Evolutionary conservation across 2,113 vertebrate species (phyloP).

Genomic region (Callocephalon fimbriatum): DNA sequence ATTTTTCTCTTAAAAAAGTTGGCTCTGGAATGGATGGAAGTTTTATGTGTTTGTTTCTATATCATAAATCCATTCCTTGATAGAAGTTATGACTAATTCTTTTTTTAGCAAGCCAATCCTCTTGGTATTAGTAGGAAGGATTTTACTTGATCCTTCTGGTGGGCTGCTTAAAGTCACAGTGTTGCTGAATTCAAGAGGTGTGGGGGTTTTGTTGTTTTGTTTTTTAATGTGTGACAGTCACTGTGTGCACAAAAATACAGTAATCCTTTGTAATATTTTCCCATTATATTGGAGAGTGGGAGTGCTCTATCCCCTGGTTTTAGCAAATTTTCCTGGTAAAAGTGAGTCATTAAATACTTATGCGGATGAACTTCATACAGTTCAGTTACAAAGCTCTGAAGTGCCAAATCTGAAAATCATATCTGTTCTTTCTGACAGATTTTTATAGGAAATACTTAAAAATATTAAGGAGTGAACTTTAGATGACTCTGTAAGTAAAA

Average conservation of each 20-base stretch:
- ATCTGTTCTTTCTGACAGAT: not conserved
- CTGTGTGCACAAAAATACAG: too few relatives aligned
- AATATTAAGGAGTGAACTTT: not conserved
- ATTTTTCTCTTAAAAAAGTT: not conserved
- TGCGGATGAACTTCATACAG: not conserved
- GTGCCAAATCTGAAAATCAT: not conserved
- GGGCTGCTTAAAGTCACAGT: not conserved
- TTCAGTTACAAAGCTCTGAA: not conserved
- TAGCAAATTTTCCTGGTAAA: not conserved
- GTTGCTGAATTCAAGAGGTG: not conserved
- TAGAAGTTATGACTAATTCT: not conserved
- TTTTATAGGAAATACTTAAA: not conserved
- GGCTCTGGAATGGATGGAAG: not conserved
- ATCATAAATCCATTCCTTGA: not conserved
- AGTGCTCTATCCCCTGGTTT: rapidly evolving
- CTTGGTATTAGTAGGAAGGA: not conserved
- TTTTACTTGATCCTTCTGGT: not conserved
- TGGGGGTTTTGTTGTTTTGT: not conserved
- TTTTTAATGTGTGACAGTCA: not conserved
- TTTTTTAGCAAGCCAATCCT: not conserved
- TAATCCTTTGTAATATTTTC: not conserved
- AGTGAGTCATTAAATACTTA: not conserved
- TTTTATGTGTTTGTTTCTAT: not conserved
- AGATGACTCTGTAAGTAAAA: not conserved
- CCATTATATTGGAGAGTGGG: rapidly evolving